Evolutionary conservation across 1,140 invertebrate genomes (phyloP), one percentile per base, ranked within the genome.

Genomic region (Orussus abietinus): DNA sequence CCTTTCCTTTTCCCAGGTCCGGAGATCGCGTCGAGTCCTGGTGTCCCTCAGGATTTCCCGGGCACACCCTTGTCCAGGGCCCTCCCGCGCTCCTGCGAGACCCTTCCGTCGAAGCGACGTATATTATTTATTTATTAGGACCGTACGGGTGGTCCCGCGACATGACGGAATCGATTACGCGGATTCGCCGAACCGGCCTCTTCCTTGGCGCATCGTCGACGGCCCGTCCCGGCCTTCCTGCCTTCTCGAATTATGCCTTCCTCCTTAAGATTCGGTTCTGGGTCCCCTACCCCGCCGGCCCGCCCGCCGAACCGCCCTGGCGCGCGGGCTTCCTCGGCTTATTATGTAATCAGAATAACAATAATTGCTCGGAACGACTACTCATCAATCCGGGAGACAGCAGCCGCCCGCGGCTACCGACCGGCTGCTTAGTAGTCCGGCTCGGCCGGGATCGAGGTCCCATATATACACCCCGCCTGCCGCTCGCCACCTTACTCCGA

Each of bases 101-200:
- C n/a, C n/a, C n/a, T n/a, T n/a, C n/a, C n/a, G n/a, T n/a, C n/a
- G n/a, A n/a, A n/a, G n/a, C n/a, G n/a, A n/a, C n/a, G n/a, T n/a
- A n/a, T 67, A 69, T 72, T 66, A 71, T 64, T 72, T 72, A 72
- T 72, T 72, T 72, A 72, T 71, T 69, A 71, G 69, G 60, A 57
- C 59, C 61, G 59, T 68, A 52, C 62, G 69, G 69, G 69, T 72
- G 69, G 69, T 72, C 69, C 55, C 61, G 61, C 66, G 67, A 72
- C 69, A 72, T 72, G 69, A 70, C 61, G 60, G 65, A 72, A 72
- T 72, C 69, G 69, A 72, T 72, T 72, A 72, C 69, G 61, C 64
- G 65, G 56, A 66, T 72, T 72, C 69, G 65, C 64, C 57, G 69
- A 72, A 72, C 66, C 60, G 43, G 52, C 51, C 44, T 38, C 12